Percentiles rank a stretch among this genome's conserved stretches.
These are phyloP conservation scores for Heteropelma amictum DNA, from an alignment of 2,888 invertebrate species.

Conservation along the genomic window DNA sequence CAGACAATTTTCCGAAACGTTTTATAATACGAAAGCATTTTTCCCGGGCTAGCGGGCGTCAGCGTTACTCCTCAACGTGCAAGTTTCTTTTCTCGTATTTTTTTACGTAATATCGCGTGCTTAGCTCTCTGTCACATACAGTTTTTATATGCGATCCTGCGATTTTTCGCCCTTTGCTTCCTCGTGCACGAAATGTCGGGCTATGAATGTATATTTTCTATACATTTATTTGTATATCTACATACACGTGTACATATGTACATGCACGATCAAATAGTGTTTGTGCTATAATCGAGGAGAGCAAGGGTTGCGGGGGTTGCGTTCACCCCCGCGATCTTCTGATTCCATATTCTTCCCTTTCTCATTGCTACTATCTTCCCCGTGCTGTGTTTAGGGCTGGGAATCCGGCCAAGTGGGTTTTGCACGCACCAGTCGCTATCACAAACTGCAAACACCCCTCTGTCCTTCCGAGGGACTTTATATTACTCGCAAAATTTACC, in stretches of 20 bases:
- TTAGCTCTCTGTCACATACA: conserved; percentile 32
- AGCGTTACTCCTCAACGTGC: conserved; percentile 27
- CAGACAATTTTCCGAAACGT: conserved; percentile 64
- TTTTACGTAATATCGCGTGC: conserved; percentile 37
- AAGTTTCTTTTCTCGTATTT: conserved; percentile 27
- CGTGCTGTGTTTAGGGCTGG: conserved; percentile 55
- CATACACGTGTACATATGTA: neutral
- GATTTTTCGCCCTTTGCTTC: neutral
- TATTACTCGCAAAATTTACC: conserved; percentile 25
- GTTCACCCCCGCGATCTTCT: conserved; percentile 28
- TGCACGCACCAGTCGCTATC: conserved; percentile 53
- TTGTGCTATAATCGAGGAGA: neutral
- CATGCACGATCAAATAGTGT: neutral
- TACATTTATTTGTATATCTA: neutral
- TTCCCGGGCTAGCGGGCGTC: conserved; percentile 59
- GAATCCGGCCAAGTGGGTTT: conserved; percentile 70
- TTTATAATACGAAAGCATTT: conserved; percentile 66
- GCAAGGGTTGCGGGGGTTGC: conserved; percentile 31
- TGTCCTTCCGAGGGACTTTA: conserved; percentile 62
- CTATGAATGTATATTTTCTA: neutral
- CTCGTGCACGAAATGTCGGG: neutral
- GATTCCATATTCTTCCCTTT: conserved; percentile 22
- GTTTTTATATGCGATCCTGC: neutral
- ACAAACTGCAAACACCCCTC: conserved; percentile 6
- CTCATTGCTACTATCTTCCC: neutral